Percentiles rank a stretch among this genome's conserved stretches.
Evolutionary conservation across 1,140 invertebrate genomes (phyloP).

Genomic region (Drosophila varians): DNA sequence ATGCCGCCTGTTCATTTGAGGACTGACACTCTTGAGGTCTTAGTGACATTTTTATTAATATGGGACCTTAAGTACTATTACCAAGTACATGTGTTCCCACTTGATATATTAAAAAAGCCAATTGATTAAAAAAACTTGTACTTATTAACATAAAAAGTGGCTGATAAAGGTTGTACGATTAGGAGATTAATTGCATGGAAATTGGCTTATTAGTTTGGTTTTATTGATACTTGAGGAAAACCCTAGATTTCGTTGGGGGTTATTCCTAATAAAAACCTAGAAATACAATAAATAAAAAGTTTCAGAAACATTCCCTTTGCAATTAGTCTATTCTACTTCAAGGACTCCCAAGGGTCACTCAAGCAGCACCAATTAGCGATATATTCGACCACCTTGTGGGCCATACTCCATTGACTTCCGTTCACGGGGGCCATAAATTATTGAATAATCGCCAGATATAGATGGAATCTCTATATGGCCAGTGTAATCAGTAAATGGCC

Average conservation of each 20-base stretch:
- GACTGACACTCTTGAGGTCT: background rate
- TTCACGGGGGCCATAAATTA: slow-evolving; percentile 30
- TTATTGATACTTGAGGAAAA: background rate
- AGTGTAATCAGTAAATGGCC: slow-evolving; percentile 37
- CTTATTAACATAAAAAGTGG: background rate
- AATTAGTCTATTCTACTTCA: background rate
- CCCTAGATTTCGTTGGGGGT: background rate
- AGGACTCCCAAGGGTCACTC: slow-evolving; percentile 18
- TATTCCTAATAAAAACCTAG: no score
- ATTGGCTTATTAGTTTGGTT: background rate
- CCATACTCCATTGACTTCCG: slow-evolving; percentile 33
- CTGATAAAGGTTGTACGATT: background rate
- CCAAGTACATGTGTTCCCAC: slow-evolving; percentile 7
- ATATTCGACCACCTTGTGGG: slow-evolving; percentile 14
- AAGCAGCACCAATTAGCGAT: slow-evolving; percentile 51
- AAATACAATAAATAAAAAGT: no score
- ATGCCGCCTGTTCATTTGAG: slow-evolving; percentile 2
- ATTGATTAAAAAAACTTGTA: slow-evolving; percentile 15
- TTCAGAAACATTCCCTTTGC: background rate
- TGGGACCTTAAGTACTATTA: slow-evolving; percentile 14
- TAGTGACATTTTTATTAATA: background rate
- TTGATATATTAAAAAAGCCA: slow-evolving; percentile 3
- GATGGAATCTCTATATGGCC: slow-evolving; percentile 22
- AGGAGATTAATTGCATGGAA: slow-evolving; percentile 15
- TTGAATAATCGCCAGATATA: slow-evolving; percentile 9